Conservation (phyloP, 1,140 invertebrate genomes). For the Dryas iulia region DNA sequence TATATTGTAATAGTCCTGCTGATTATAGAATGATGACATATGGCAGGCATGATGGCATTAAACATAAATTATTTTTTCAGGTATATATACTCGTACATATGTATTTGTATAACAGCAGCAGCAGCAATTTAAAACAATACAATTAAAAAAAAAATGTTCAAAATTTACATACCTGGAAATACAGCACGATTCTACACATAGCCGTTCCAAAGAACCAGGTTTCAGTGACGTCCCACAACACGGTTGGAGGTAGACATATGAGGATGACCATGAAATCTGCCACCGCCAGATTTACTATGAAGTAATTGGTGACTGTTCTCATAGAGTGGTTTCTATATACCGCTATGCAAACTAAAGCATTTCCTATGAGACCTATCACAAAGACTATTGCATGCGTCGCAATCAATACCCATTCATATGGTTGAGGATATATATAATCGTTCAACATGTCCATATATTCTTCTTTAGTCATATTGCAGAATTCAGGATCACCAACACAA, state of each 20-base stretch:
- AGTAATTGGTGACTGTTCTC: slow-evolving; percentile 95
- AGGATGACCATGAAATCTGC: slow-evolving; percentile 96
- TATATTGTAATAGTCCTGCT: no score
- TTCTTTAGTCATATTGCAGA: slow-evolving; percentile 79
- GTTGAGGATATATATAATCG: slow-evolving; percentile 82
- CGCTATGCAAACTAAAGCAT: slow-evolving; percentile 92
- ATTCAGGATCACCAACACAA: slow-evolving; percentile 64
- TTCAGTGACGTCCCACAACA: slow-evolving; percentile 94
- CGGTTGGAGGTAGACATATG: slow-evolving; percentile 92
- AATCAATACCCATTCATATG: slow-evolving; percentile 86
- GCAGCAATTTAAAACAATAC: no score
- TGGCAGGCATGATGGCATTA: no score
- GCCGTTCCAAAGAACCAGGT: slow-evolving; percentile 93
- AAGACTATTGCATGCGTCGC: slow-evolving; percentile 87
- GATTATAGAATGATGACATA: no score
- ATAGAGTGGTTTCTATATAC: slow-evolving; percentile 92
- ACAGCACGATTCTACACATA: slow-evolving; percentile 91
- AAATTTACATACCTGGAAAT: slow-evolving; percentile 89
- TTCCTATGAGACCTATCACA: slow-evolving; percentile 90
- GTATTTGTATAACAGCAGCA: no score
- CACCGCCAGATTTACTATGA: slow-evolving; percentile 95
- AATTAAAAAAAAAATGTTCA: background rate
- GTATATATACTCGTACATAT: no score
- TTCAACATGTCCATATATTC: slow-evolving; percentile 83
- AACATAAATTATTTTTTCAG: no score